Conservation (phyloP, 2,113 vertebrate genomes). For the Dryoscopus gambensis region DNA sequence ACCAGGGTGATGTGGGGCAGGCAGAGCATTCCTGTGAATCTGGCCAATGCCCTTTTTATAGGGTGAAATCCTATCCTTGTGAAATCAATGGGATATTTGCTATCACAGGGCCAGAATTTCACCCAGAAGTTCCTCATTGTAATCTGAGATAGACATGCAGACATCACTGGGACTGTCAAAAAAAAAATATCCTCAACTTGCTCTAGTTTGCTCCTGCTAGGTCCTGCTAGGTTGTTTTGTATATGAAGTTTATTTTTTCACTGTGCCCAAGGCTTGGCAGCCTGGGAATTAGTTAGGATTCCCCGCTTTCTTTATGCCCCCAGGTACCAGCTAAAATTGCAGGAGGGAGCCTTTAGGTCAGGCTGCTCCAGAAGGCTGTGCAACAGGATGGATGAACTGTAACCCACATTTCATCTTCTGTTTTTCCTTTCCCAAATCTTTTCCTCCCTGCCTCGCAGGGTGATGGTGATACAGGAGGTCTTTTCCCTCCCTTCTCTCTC, state of each 20-base stretch:
- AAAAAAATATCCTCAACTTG: not conserved
- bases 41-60: slow-evolving; percentile 35
- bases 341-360: not conserved
- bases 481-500: not conserved
- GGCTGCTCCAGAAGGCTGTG: not conserved
- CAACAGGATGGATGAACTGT: not conserved
- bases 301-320: not conserved
- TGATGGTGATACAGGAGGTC: not conserved
- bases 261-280: not conserved
- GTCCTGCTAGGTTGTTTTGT: not conserved
- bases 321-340: not conserved
- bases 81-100: slow-evolving; percentile 10
- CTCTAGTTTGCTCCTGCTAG: not conserved
- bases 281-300: not conserved
- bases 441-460: not conserved
- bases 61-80: slow-evolving; percentile 31
- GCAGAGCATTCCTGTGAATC: slow-evolving; percentile 2
- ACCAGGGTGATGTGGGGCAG: not conserved
- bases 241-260: not conserved
- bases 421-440: not conserved
- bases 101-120: not conserved
- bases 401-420: not conserved
- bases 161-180: not conserved
- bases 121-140: not conserved
- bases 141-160: not conserved